Base-by-base conservation (phyloP, 2,888 invertebrate genomes). In the Gymnocheta viridis region DNA sequence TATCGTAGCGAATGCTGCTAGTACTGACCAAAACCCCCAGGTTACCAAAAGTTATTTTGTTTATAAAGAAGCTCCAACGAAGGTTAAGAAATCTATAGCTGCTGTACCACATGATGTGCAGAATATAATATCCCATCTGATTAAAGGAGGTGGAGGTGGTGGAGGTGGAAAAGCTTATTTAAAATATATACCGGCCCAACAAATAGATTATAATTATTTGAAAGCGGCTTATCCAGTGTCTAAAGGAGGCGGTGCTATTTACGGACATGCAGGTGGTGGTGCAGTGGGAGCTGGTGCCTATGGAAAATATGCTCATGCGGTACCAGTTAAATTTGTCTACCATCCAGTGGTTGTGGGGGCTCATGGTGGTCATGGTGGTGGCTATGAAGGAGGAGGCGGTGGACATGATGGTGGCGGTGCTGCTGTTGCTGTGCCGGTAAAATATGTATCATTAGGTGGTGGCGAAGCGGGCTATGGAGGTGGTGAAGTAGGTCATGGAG, bases 41-140 rank as follows among this genome's bases (percentile, higher is more conserved):
- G 90, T 89, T 56, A 88, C 89, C 17, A 90, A 89, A 35, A 88
- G 88, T 0, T 62, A 87, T 44, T 90, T 87, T 29, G 56, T 88
- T 44, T 90, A 88, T 17, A 88, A 91, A 56, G 88, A 90, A 64
- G 82, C 86, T 12, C 87, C 88, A 0, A 6, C 64, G 0, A 90
- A 90, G 70, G 29, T 87, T 0, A 90, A 90, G 70, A 90, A 90
- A 12, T 89, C 90, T 0, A 67, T 89, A 1, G 87, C 87, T 29
- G 72, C 87, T 0, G 62, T 91, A 17, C 91, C 91, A 0, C 88
- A 88, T 4, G 91, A 88, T 19, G 91, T 91, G 9, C 90, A 91
- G 49, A 90, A 91, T 82, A 89, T 89, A 0, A 90, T 91, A 4
- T 85, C 88, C 0, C 88, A 89, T 2, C 73, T 90, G 14, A 86